Evolutionary conservation across 2,888 invertebrate species (phyloP).

Genomic region (Dione juno): DNA sequence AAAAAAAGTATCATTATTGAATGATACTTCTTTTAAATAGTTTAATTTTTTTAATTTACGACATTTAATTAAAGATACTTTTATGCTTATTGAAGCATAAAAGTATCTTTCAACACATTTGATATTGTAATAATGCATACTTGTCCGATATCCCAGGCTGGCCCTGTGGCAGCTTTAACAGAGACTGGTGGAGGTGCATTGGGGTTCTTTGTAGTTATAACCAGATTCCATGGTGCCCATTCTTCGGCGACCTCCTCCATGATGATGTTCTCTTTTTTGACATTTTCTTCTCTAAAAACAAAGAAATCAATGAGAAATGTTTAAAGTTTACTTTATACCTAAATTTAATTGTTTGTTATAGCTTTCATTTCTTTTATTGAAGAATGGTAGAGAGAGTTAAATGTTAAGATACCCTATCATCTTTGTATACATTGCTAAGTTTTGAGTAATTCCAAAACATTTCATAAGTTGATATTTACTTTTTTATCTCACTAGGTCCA

Average conservation of each 20-base stretch:
- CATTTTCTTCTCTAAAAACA: slow-evolving; percentile 59
- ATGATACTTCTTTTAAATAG: no score
- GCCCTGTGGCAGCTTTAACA: slow-evolving; percentile 66
- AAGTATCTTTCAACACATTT: no score
- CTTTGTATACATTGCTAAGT: neutral
- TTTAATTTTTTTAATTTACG: no score
- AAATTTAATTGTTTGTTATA: neutral
- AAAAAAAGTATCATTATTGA: no score
- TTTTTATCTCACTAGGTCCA: slow-evolving; percentile 32
- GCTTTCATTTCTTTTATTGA: no score
- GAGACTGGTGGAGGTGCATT: slow-evolving; percentile 73
- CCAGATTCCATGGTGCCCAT: slow-evolving; percentile 75
- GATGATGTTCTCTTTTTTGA: slow-evolving; percentile 48
- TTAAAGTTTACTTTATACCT: neutral
- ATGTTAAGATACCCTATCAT: no score
- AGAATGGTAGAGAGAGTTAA: no score
- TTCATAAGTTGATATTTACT: slow-evolving; percentile 8
- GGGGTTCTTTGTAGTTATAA: slow-evolving; percentile 65
- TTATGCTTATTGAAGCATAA: no score
- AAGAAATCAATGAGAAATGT: neutral
- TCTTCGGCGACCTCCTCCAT: slow-evolving; percentile 64
- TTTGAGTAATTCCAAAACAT: neutral
- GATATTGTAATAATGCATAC: slow-evolving; percentile 50
- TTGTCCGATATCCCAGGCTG: slow-evolving; percentile 76
- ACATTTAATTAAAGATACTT: no score